These are phyloP conservation scores for Octodonta nipae DNA, from an alignment of 2,888 invertebrate species.

Conservation along the genomic window DNA sequence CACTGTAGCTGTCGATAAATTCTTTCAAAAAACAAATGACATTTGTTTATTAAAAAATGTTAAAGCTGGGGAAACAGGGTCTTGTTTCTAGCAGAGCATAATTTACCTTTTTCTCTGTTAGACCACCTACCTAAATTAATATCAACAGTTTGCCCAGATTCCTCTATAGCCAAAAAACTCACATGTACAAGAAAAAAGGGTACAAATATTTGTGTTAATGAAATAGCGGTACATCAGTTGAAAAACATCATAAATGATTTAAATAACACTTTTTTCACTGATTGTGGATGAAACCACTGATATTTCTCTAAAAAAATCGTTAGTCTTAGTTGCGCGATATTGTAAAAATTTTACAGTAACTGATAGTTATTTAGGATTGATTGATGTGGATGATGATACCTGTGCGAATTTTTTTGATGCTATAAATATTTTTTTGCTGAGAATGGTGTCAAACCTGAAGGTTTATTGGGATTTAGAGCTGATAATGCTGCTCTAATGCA, in stretches of 20 bases:
- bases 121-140: background rate
- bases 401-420: background rate
- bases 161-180: background rate
- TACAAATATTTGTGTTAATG: background rate
- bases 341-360: background rate
- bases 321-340: background rate
- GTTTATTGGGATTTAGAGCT: slow-evolving; percentile 3
- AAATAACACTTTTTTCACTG: background rate
- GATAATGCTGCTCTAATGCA: slow-evolving; percentile 4
- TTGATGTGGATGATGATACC: background rate
- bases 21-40: no score
- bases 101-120: background rate
- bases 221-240: no score
- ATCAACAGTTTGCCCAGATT: background rate
- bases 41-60: no score
- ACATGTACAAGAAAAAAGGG: background rate
- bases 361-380: no score
- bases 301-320: background rate
- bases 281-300: background rate
- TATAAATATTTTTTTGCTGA: background rate
- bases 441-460: background rate
- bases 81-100: background rate
- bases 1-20: background rate
- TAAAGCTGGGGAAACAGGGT: background rate
- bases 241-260: background rate